Base-by-base conservation (phyloP, 2,113 vertebrate species). In the Dolichotis patagonum region DNA sequence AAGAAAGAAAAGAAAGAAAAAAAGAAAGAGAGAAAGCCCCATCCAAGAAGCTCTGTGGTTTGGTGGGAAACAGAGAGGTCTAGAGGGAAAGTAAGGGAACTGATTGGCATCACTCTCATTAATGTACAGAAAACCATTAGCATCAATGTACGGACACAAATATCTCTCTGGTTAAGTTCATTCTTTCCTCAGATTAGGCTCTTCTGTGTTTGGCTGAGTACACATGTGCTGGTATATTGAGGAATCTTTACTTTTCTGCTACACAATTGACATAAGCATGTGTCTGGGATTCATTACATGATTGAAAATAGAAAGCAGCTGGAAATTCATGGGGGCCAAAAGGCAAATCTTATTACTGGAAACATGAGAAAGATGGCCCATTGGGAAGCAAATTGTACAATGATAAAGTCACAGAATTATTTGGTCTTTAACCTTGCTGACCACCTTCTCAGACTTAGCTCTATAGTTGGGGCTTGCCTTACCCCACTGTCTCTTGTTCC, bases 301-400 rank as follows among this genome's bases (percentile, higher is more conserved):
- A 96, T 83, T 90, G 84, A 93, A 85, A 96, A 93, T 88, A 94
- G 41, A 98, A 98, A 96, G 9, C 38, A 71, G 8, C 96, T 95
- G 90, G 54, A 98, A 97, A 97, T 77, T 86, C 83, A 85, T 86
- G 38, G 67, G 73, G 56, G 17, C 85, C 58, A 89, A 86, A 95
- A 96, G 26, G n/a, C 60, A 96, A 16, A 92, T 97, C 69, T 75
- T 35, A 84, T 88, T 91, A 93, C 67, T 54, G 56, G 91, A 96
- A 98, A 97, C 84, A 93, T 88, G 97, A 78, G 75, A 81, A 81
- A 83, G 32, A 58, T 9, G 14, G 52, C 26, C 89, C 85, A 43
- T 88, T 83, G 95, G 96, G 92, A 85, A 9, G 80, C 90, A 96
- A 92, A 92, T 32, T 1, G 19, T 56, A 87, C 41, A 13, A 73